Conservation (phyloP, 2,888 invertebrate species). For the Volucella zonaria region DNA sequence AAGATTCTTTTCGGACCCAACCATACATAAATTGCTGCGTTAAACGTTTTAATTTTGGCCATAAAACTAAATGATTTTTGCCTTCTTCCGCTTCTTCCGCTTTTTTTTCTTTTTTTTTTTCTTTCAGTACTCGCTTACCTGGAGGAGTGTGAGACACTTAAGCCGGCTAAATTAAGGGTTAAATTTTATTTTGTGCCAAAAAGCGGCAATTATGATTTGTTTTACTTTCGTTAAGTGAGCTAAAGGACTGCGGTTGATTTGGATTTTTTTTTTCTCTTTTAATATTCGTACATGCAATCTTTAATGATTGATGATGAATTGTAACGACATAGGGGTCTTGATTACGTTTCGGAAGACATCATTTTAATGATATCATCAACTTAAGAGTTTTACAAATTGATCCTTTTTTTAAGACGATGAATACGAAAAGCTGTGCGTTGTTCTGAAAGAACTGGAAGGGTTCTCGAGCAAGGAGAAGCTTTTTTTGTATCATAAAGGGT, state of each 20-base stretch:
- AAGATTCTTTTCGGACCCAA: conserved; percentile 38
- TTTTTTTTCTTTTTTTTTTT: background rate
- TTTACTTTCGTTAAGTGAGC: conserved; percentile 7
- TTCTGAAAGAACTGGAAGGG: no score
- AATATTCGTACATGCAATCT: background rate
- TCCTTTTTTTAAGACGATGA: background rate
- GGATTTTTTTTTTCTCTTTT: conserved; percentile 29
- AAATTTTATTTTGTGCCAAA: conserved; percentile 70
- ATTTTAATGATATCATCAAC: conserved; percentile 67
- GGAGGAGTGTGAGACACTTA: conserved; percentile 53
- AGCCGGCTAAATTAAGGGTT: conserved; percentile 66
- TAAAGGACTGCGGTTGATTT: conserved; percentile 39
- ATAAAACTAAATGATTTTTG: conserved; percentile 68
- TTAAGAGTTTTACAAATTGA: conserved; percentile 45
- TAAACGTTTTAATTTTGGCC: conserved; percentile 73
- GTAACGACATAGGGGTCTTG: conserved; percentile 63
- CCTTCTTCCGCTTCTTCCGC: conserved; percentile 10
- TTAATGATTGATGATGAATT: conserved; percentile 66
- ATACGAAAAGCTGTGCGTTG: no score
- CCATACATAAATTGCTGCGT: conserved; percentile 68
- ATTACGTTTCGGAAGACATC: conserved; percentile 46
- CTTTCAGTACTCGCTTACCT: background rate
- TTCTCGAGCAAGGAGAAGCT: no score
- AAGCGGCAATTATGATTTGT: conserved; percentile 63
- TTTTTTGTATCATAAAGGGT: no score